Evolutionary conservation across 2,888 invertebrate genomes (phyloP).

Genomic region (Sicus ferrugineus): DNA sequence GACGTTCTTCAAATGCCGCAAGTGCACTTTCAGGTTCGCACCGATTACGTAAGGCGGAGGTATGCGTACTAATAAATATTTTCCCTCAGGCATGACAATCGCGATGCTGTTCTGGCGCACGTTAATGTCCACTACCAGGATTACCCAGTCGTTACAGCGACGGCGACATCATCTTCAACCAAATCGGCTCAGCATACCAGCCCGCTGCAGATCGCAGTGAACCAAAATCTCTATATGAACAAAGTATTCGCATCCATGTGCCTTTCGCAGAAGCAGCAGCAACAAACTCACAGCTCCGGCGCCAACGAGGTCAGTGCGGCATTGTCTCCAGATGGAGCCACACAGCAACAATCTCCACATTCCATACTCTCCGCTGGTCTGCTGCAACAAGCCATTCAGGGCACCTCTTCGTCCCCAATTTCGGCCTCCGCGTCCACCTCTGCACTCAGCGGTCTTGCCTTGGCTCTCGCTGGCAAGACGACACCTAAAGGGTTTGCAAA

Average conservation of each 20-base stretch:
- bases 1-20: constrained; percentile 88
- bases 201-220: constrained; percentile 57
- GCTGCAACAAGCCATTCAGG: constrained; percentile 58
- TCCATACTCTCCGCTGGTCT: constrained; percentile 56
- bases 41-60: background rate
- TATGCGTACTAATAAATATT: no score
- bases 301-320: constrained; percentile 33
- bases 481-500: constrained; percentile 44
- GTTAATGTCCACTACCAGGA: constrained; percentile 72
- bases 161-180: constrained; percentile 37
- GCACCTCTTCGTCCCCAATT: constrained; percentile 50
- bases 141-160: constrained; percentile 44
- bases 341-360: constrained; percentile 45
- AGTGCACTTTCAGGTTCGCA: constrained; percentile 81
- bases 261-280: constrained; percentile 55
- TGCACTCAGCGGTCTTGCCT: constrained; percentile 54
- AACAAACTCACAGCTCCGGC: constrained; percentile 40
- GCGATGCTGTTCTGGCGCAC: constrained; percentile 72
- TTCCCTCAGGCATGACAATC: constrained; percentile 71
- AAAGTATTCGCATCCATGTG: constrained; percentile 63
- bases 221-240: constrained; percentile 58
- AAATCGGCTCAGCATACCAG: constrained; percentile 43
- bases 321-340: constrained; percentile 28
- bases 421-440: constrained; percentile 49
- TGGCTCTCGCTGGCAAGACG: constrained; percentile 54